These are phyloP conservation scores for Benthosema pterotum DNA, from an alignment of 2,797 vertebrate species.

Conservation along the genomic window DNA sequence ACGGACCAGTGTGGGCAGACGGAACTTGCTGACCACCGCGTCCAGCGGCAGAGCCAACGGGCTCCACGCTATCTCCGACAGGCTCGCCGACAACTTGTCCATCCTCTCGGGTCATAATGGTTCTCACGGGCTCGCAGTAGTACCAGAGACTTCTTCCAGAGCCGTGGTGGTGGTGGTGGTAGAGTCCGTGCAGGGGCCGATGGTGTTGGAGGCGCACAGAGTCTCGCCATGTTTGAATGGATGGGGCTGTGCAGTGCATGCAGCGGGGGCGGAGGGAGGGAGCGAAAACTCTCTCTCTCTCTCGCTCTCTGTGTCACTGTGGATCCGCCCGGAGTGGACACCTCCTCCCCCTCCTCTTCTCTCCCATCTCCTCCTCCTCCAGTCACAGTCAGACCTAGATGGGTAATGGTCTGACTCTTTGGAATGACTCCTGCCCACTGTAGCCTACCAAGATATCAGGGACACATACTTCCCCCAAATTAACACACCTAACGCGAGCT, in stretches of 20 bases:
- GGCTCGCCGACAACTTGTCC: slow-evolving; percentile 91
- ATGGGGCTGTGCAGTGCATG: slow-evolving; percentile 45
- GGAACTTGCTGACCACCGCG: slow-evolving; percentile 93
- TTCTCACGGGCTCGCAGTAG: slow-evolving; percentile 26
- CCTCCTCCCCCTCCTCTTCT: slow-evolving; percentile 20
- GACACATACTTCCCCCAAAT: too few relatives aligned
- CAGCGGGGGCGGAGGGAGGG: slow-evolving; percentile 59
- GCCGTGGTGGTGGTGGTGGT: slow-evolving; percentile 41
- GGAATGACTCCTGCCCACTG: too few relatives aligned
- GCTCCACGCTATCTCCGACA: slow-evolving; percentile 92
- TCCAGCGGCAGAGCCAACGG: slow-evolving; percentile 91
- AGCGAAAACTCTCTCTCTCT: slow-evolving; percentile 31
- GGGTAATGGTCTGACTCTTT: too few relatives aligned
- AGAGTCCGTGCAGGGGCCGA: slow-evolving; percentile 6
- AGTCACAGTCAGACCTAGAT: too few relatives aligned
- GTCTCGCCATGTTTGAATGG: slow-evolving; percentile 75
- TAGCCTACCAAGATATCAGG: too few relatives aligned
- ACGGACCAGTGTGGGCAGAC: slow-evolving; percentile 90
- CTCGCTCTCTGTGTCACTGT: slow-evolving; percentile 6
- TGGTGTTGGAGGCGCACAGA: slow-evolving; percentile 47
- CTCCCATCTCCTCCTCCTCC: slow-evolving; percentile 20
- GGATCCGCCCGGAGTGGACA: slow-evolving; percentile 2
- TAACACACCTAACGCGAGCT: too few relatives aligned
- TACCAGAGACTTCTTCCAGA: slow-evolving; percentile 51
- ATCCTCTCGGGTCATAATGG: slow-evolving; percentile 86